phyloP scores from a whole-genome alignment of 2,797 vertebrate species.

The Mallotus villosus region DNA sequence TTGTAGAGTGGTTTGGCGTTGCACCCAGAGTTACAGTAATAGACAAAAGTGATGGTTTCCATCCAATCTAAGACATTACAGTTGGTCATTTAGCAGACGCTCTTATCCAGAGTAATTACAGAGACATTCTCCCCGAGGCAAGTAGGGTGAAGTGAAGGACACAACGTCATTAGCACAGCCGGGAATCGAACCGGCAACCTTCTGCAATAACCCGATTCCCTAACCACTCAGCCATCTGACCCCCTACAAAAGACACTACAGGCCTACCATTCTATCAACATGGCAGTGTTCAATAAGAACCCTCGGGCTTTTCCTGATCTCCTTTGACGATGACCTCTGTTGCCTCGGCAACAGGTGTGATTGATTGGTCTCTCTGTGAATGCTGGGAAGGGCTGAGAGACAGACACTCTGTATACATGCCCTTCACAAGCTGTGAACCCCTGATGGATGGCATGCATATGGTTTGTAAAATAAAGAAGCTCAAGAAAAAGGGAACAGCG shows the following conservation, averaged over 20 bases:
- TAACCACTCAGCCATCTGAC: too few relatives aligned
- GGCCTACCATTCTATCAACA: slow-evolving; percentile 1
- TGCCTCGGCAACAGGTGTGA: slow-evolving; percentile 37
- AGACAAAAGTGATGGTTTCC: slow-evolving; percentile 9
- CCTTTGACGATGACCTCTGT: slow-evolving; percentile 15
- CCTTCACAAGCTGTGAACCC: neutral
- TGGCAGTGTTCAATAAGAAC: slow-evolving; percentile 3
- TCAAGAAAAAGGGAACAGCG: slow-evolving; percentile 31
- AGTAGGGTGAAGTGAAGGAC: too few relatives aligned
- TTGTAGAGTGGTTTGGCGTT: slow-evolving; percentile 25
- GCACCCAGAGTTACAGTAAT: too few relatives aligned
- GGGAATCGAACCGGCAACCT: too few relatives aligned
- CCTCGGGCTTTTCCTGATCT: slow-evolving; percentile 36
- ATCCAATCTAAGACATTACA: neutral
- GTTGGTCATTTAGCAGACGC: too few relatives aligned
- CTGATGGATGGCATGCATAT: slow-evolving; percentile 46
- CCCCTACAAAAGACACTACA: neutral
- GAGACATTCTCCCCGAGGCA: too few relatives aligned
- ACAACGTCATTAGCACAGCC: too few relatives aligned
- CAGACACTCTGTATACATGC: slow-evolving; percentile 3
- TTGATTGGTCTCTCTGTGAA: slow-evolving; percentile 27
- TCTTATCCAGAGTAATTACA: too few relatives aligned
- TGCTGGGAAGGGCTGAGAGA: slow-evolving; percentile 30
- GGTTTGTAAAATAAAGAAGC: slow-evolving; percentile 40
- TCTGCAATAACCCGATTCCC: too few relatives aligned